Evolutionary conservation across 1,140 invertebrate species (phyloP), one percentile per base, ranked within the genome.

Genomic region (Heliconius melpomene): DNA sequence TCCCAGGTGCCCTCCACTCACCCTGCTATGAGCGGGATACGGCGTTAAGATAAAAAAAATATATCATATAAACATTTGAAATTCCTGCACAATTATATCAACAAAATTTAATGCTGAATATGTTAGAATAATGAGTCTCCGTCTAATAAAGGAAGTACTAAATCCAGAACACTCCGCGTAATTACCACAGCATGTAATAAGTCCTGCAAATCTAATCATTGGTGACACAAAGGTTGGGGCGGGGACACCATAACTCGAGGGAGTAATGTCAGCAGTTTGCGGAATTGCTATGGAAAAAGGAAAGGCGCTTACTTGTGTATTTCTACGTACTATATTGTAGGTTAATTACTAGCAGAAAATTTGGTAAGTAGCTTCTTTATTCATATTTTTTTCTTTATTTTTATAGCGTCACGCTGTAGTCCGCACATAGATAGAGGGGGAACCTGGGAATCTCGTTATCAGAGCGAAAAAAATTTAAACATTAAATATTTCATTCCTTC

Each of bases 221-320:
- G 11, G 23, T 26, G 13, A 66, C 60, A 66, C 60, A 66, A 66
- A 66, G 23, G 60, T 66, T 13, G 16, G 23, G 60, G 60, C 60
- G 60, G 60, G 16, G 26, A 29, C 26, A 66, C 60, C 60, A 66
- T 66, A 66, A 66, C 60, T 66, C 60, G 60, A 16, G 60, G 60
- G 23, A 66, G 0, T 66, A 66, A 66, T 26, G 60, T 66, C 60
- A 26, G 23, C 60, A 66, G 23, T 29, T 66, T 66, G 23, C 23
- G 26, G 60, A 26, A 66, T 66, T 26, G 26, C 60, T 66, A 29
- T 26, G 5, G 60, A 66, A 29, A 66, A 29, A 66, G 60, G 60
- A 16, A 66, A 26, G 3, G 26, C 23, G 0, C 9, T 29, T 66
- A 23, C n/a, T n/a, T 66, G 29, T 5, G 26, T 29, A n/a, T 26